Evolutionary conservation across 92 coral and sea anemone genomes (phyloP).

Genomic region (Blastomussa wellsi): DNA sequence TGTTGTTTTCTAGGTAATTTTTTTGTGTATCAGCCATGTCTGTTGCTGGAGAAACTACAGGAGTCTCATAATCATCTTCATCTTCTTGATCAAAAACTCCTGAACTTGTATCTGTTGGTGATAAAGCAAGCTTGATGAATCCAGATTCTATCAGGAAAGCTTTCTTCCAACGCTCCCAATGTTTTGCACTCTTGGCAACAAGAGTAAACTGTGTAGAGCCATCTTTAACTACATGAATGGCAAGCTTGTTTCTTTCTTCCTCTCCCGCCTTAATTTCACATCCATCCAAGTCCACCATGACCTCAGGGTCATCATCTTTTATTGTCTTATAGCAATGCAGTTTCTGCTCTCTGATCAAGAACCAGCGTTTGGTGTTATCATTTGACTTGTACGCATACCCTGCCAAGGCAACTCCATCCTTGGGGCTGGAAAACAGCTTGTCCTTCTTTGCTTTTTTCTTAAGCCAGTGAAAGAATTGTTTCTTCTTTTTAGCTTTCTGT

Average conservation of each 20-base stretch:
- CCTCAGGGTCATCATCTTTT: slow-evolving; percentile 79
- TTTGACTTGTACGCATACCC: slow-evolving; percentile 79
- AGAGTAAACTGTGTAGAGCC: slow-evolving; percentile 67
- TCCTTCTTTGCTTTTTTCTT: slow-evolving; percentile 77
- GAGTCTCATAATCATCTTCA: slow-evolving; percentile 78
- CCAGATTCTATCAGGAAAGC: slow-evolving; percentile 88
- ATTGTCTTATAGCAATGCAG: slow-evolving; percentile 84
- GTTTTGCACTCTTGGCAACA: slow-evolving; percentile 68
- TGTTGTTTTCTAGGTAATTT: slow-evolving; percentile 12
- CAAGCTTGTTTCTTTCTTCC: slow-evolving; percentile 68
- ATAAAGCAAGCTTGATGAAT: slow-evolving; percentile 66
- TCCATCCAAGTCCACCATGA: slow-evolving; percentile 74
- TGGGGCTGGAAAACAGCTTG: slow-evolving; percentile 73
- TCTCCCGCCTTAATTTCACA: slow-evolving; percentile 69
- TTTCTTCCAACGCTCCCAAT: slow-evolving; percentile 90
- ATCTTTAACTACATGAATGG: slow-evolving; percentile 74
- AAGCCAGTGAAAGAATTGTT: slow-evolving; percentile 77
- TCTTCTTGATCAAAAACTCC: slow-evolving; percentile 83
- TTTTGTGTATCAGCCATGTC: slow-evolving; percentile 7
- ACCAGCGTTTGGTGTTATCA: slow-evolving; percentile 82
- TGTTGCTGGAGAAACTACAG: slow-evolving; percentile 55
- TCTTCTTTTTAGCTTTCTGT: slow-evolving; percentile 72
- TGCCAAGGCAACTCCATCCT: slow-evolving; percentile 85
- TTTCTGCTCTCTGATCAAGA: slow-evolving; percentile 81
- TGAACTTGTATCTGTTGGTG: slow-evolving; percentile 78